Conservation (phyloP, 2,797 vertebrate species). For the Carcharodon carcharias region DNA sequence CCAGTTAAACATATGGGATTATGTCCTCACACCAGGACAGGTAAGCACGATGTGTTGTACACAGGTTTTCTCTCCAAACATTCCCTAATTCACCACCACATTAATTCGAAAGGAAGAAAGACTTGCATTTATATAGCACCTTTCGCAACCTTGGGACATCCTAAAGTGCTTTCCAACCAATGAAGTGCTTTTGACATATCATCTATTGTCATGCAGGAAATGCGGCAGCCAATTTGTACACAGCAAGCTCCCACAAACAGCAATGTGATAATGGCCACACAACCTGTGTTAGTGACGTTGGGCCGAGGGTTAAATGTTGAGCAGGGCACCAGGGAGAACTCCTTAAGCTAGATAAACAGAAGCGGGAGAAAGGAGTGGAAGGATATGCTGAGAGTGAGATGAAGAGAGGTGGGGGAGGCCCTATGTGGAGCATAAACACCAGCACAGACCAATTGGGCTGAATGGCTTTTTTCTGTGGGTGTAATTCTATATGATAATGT, state of each 20-base stretch:
- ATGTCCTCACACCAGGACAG: slow-evolving; percentile 80
- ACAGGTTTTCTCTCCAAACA: not conserved
- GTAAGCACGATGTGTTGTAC: slow-evolving; percentile 53
- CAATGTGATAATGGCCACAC: not conserved
- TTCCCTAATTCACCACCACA: not conserved
- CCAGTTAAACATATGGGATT: slow-evolving; percentile 94
- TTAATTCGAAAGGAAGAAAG: not conserved
- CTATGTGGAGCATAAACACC: not conserved
- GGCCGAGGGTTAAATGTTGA: not conserved
- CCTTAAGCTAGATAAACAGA: not conserved
- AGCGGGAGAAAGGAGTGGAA: not conserved
- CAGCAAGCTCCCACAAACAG: not conserved
- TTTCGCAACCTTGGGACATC: not conserved
- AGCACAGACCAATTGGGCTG: not conserved
- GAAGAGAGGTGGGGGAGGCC: not conserved
- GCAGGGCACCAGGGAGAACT: not conserved
- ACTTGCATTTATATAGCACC: not conserved
- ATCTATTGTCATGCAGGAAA: not conserved
- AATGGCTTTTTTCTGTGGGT: not conserved
- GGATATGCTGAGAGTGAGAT: not conserved
- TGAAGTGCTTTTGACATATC: not conserved
- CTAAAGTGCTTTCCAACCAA: not conserved
- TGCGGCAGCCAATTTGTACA: not conserved
- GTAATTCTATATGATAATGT: not conserved
- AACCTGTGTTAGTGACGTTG: not conserved